Evolutionary conservation across 92 coral and sea anemone species (phyloP).

Genomic region (Pocillopora grandis): DNA sequence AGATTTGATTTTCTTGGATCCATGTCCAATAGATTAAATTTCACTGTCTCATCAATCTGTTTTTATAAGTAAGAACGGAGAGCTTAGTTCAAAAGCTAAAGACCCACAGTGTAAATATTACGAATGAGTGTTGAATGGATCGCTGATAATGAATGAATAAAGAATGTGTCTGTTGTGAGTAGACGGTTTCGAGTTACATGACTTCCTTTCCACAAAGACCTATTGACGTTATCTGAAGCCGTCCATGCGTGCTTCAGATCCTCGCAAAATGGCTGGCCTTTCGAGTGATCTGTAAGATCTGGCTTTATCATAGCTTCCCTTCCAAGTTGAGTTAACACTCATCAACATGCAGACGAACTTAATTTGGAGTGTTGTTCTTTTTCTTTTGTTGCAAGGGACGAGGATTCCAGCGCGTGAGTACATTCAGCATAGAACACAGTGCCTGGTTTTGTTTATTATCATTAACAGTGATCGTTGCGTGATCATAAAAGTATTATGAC

Average conservation of each 20-base stretch:
- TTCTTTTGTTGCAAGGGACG: conserved; percentile 6
- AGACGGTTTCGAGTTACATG: conserved; percentile 23
- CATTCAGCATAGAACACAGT: background rate
- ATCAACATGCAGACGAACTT: background rate
- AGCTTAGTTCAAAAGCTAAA: no score
- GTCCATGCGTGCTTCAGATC: background rate
- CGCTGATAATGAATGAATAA: background rate
- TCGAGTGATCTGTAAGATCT: background rate
- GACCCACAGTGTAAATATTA: background rate
- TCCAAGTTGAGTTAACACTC: background rate
- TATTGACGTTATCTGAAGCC: conserved; percentile 21
- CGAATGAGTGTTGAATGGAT: background rate
- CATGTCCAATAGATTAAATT: no score
- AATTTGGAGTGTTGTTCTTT: conserved; percentile 20
- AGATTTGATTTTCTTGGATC: no score
- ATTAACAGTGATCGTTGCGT: background rate
- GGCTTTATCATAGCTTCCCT: background rate
- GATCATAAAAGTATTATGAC: background rate
- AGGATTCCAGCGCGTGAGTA: conserved; percentile 25
- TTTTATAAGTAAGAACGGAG: no score
- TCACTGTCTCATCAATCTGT: no score
- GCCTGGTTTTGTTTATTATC: background rate
- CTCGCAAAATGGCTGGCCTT: conserved; percentile 10
- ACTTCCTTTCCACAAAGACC: conserved; percentile 21
- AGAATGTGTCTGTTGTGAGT: conserved; percentile 8